Base-by-base conservation (phyloP, 2,797 vertebrate species). In the Euphonia xanthogaster region DNA sequence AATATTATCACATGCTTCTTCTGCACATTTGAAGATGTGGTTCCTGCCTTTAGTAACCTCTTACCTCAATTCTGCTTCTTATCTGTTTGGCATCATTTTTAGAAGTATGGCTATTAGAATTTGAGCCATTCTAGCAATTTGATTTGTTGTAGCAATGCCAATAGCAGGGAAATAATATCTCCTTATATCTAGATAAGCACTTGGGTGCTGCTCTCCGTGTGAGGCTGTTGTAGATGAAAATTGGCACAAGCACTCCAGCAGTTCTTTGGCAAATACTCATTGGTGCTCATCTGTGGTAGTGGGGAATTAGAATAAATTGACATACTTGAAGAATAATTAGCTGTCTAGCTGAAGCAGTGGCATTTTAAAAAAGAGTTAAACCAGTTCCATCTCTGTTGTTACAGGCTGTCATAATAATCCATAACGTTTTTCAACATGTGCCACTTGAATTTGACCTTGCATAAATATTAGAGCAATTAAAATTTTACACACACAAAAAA, bases 241-340 rank as follows among this genome's bases (percentile, higher is more conserved):
- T 68, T 63, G 61, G 60, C 81, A 54, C 7, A 5, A 53, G 33
- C 58, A 31, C 45, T 71, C 48, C 84, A 90, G 72, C 39, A 67
- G 55, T 61, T 57, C 71, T 71, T 67, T 57, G 90, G 68, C 55
- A 58, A 68, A 21, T 58, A 53, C 70, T 83, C 78, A 37, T 12
- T 35, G 61, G n/a, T 42, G 63, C 68, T 91, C 42, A 35, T 61
- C 53, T 60, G 10, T 33, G 63, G 16, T 71, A 28, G 40, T 45
- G 55, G 9, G 51, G 57, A 80, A 83, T 85, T 67, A 42, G 67
- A 72, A 72, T 65, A 80, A 91, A 81, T 50, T n/a, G 21, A 83
- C 33, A 40, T 57, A 44, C 48, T 90, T 86, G n/a, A 67, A 91
- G 62, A 86, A 80, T 76, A 93, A 93, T 85, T 83, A 96, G 47